Evolutionary conservation across 2,113 vertebrate species (phyloP).

Genomic region (Rhabdornis inornatus): DNA sequence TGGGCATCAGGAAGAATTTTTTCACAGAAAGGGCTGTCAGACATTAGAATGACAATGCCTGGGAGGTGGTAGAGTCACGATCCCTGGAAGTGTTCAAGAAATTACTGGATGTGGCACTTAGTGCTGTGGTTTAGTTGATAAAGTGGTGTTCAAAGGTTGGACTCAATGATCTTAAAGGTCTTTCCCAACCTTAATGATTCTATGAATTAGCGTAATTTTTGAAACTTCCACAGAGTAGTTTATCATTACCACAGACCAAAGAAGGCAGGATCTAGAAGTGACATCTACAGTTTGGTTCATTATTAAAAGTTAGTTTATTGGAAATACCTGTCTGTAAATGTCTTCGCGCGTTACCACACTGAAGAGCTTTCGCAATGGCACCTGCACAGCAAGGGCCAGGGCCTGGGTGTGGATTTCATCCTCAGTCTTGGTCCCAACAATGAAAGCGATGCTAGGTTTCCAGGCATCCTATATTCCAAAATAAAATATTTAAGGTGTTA

Average conservation of each 20-base stretch:
- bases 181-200: not conserved
- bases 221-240: not conserved
- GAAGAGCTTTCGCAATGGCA: slow-evolving; percentile 81
- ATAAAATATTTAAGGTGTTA: not conserved
- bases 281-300: not conserved
- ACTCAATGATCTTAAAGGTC: not conserved
- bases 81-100: not conserved
- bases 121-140: not conserved
- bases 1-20: not conserved
- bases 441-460: slow-evolving; percentile 75
- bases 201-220: not conserved
- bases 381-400: slow-evolving; percentile 71
- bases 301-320: not conserved
- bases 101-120: not conserved
- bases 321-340: slow-evolving; percentile 77
- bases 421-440: slow-evolving; percentile 71
- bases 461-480: slow-evolving; percentile 76
- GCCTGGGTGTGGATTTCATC: slow-evolving; percentile 74
- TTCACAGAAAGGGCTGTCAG: not conserved
- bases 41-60: not conserved
- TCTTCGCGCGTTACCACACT: slow-evolving; percentile 67
- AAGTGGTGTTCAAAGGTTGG: not conserved
- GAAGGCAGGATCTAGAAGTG: not conserved
- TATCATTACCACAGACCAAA: not conserved
- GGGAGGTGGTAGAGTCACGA: not conserved